A percentile compares a stretch with the other conserved stretches of the same genome.
phyloP scores from a whole-genome alignment of 1,140 invertebrate genomes.

The Leptoteleia sp. region DNA sequence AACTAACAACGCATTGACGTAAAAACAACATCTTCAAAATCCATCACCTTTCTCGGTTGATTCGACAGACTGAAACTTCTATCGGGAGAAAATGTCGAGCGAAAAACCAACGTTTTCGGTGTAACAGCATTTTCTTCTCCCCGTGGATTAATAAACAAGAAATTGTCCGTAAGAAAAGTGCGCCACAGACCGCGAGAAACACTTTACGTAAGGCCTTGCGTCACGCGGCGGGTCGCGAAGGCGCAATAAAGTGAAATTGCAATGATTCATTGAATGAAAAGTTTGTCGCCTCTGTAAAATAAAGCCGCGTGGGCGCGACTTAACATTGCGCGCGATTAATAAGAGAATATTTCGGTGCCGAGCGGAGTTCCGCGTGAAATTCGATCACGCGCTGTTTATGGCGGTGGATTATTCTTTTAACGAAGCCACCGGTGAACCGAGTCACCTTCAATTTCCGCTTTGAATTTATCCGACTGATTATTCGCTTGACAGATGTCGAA shows the following conservation, averaged over 20 bases:
- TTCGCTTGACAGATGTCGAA: no score
- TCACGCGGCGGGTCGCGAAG: conserved; percentile 11
- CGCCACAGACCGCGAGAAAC: not conserved
- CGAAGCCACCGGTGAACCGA: no score
- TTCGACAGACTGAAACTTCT: no score
- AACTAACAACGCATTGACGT: no score
- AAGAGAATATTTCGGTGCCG: conserved; percentile 11
- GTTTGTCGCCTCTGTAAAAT: conserved; percentile 40
- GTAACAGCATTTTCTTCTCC: no score
- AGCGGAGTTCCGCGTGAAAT: conserved; percentile 38
- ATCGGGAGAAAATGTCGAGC: no score
- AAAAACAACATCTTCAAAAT: no score
- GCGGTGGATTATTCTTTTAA: conserved; percentile 24
- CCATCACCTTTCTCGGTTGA: no score
- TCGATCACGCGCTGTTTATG: conserved; percentile 15
- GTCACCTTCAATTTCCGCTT: no score
- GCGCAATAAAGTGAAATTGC: conserved; percentile 47
- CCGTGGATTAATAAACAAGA: conserved; percentile 20
- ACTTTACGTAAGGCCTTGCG: conserved; percentile 30
- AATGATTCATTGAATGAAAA: conserved; percentile 56
- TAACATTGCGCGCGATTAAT: conserved; percentile 18
- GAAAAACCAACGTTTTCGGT: no score
- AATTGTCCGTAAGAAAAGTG: conserved; percentile 1
- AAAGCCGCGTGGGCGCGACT: conserved; percentile 8
- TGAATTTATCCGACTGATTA: no score